Base-by-base conservation (phyloP, 2,113 vertebrate species). In the Calyptommatus sinebrachiatus region DNA sequence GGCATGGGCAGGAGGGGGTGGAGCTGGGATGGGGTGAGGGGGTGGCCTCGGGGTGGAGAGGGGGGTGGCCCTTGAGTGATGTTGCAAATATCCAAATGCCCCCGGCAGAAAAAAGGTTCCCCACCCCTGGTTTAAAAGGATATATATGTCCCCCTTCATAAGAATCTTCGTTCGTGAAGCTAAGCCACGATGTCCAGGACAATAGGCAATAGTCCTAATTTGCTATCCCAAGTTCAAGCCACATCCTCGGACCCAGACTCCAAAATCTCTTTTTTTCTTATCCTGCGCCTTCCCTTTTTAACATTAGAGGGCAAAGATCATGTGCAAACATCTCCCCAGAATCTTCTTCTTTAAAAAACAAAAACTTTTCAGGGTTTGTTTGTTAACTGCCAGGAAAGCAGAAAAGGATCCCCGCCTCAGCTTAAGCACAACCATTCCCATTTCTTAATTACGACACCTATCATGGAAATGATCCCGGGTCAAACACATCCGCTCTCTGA, bases 371-470 rank as follows among this genome's bases (percentile, higher is more conserved):
- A 66, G 84, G 68, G 76, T 31, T 10, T 77, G 82, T 45, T 29
- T 82, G 87, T 73, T 77, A 86, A 7, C 22, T 75, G 80, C 79
- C 22, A 68, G 63, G 72, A 67, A 81, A 75, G 79, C 72, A 81
- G 50, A 81, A 69, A 75, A 75, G 35, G 48, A 81, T 61, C 63
- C 68, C 41, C 18, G 35, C 29, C 79, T 75, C 72, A 20, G 79
- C 81, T 86, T 78, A 87, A 76, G 89, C 86, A 20, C 79, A 84
- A 66, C 45, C 41, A 26, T 31, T 83, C 88, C 87, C 87, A 29
- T 66, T 84, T 81, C 88, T 91, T 91, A 91, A 90, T 88, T 89
- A 89, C 1, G 78, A 57, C 12, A 80, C 87, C 90, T 85, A 48
- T 70, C 82, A 53, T 18, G 76, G 81, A 88, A 91, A 86, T 83